Percentiles rank a stretch among this genome's conserved stretches.
phyloP scores from a whole-genome alignment of 35 echinoderm and acorn worm species.

The Stichopus chloronotus region DNA sequence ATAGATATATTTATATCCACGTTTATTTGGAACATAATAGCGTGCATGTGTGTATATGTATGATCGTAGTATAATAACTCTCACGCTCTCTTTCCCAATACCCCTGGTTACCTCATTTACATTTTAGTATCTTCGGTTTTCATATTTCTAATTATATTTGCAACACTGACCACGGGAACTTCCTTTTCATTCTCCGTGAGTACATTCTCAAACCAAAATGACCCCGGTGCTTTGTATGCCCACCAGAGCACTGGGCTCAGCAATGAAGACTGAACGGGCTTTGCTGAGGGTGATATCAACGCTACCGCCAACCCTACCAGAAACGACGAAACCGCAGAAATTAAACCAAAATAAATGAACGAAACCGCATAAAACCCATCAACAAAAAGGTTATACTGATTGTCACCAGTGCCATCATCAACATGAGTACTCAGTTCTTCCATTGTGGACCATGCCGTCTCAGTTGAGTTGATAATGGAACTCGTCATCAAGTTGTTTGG shows the following conservation, averaged over 20 bases:
- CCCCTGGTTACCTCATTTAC: too few relatives aligned
- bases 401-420: background rate
- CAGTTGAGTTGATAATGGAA: background rate
- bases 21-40: too few relatives aligned
- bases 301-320: background rate
- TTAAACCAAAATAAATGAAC: background rate
- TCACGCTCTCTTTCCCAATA: too few relatives aligned
- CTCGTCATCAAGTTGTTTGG: background rate
- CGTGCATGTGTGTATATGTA: too few relatives aligned
- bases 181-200: too few relatives aligned
- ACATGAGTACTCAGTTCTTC: background rate
- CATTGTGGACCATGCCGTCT: background rate
- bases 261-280: background rate
- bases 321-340: background rate
- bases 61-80: too few relatives aligned
- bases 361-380: constrained; percentile 2
- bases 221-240: background rate
- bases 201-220: background rate
- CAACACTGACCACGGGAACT: too few relatives aligned
- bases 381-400: background rate
- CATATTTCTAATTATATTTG: too few relatives aligned
- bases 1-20: too few relatives aligned
- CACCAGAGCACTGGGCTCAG: background rate
- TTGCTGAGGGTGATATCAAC: too few relatives aligned
- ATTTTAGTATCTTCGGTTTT: too few relatives aligned